These are phyloP conservation scores for Choloepus hoffmanni DNA, from an alignment of 2,113 vertebrate species.

Conservation along the genomic window DNA sequence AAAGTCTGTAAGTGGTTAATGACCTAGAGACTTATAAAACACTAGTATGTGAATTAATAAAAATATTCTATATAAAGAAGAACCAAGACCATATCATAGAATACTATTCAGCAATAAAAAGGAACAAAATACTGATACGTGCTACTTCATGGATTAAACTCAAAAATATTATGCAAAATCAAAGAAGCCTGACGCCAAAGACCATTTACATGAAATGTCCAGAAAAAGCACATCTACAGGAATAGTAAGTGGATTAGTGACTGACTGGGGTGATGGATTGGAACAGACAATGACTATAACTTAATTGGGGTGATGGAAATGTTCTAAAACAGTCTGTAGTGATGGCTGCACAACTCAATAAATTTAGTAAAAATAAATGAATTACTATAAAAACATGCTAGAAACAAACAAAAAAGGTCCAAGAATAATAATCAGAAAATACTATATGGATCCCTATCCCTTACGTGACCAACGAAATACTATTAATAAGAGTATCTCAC, in stretches of 20 bases:
- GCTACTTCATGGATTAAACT: background rate
- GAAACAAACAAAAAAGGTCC: background rate
- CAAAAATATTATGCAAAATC: background rate
- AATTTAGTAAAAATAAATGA: background rate
- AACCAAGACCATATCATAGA: background rate
- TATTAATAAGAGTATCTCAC: background rate
- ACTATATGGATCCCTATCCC: background rate
- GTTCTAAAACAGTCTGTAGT: background rate
- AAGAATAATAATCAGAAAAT: constrained; percentile 31
- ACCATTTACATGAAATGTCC: background rate
- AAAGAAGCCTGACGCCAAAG: background rate
- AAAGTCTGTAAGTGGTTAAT: background rate
- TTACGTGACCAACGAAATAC: background rate
- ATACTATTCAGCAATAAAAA: constrained; percentile 18
- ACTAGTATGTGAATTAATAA: background rate
- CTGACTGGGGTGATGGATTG: background rate
- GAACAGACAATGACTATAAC: background rate
- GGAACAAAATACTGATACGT: background rate
- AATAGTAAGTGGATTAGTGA: background rate
- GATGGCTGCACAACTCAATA: background rate
- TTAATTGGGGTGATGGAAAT: background rate
- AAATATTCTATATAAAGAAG: constrained; percentile 37
- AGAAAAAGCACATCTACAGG: background rate
- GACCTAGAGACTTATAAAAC: background rate
- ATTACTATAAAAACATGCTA: background rate